Conservation (phyloP, 2,888 invertebrate genomes). For the Tachina grossa region DNA sequence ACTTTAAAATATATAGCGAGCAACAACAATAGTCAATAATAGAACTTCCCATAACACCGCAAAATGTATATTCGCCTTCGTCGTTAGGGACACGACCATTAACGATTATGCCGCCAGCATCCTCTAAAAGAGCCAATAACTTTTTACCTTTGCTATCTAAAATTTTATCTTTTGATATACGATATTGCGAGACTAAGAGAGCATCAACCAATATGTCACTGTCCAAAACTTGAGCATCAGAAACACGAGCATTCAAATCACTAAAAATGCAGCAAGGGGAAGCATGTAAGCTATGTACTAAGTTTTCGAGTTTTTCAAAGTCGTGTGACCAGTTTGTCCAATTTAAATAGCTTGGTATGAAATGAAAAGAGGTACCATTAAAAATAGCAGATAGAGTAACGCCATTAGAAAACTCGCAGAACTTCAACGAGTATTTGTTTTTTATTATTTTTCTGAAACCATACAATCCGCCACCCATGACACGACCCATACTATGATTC, state of each 20-base stretch:
- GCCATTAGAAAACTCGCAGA: neutral
- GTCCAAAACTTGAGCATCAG: too few species aligned
- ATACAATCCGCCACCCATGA: slow-evolving; percentile 27
- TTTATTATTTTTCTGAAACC: slow-evolving; percentile 19
- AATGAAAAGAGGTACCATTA: neutral
- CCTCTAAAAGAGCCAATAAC: too few species aligned
- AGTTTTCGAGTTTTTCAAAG: slow-evolving; percentile 4
- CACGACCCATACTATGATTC: slow-evolving; percentile 10
- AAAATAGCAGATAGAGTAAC: neutral
- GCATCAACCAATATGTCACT: too few species aligned
- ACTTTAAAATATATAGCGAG: neutral
- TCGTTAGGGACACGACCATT: too few species aligned
- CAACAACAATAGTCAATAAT: too few species aligned
- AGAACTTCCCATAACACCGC: neutral
- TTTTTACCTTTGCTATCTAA: too few species aligned
- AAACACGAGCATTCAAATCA: too few species aligned
- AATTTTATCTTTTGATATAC: too few species aligned
- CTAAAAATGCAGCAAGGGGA: too few species aligned
- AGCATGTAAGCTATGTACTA: neutral
- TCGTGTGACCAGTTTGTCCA: neutral
- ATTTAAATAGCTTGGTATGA: neutral
- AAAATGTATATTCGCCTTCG: too few species aligned
- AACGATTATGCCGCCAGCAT: too few species aligned
- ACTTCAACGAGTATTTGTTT: slow-evolving; percentile 20
- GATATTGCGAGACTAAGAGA: too few species aligned